Evolutionary conservation across 2,797 vertebrate genomes (phyloP), one percentile per base, ranked within the genome.

Genomic region (Labeo calbasu): DNA sequence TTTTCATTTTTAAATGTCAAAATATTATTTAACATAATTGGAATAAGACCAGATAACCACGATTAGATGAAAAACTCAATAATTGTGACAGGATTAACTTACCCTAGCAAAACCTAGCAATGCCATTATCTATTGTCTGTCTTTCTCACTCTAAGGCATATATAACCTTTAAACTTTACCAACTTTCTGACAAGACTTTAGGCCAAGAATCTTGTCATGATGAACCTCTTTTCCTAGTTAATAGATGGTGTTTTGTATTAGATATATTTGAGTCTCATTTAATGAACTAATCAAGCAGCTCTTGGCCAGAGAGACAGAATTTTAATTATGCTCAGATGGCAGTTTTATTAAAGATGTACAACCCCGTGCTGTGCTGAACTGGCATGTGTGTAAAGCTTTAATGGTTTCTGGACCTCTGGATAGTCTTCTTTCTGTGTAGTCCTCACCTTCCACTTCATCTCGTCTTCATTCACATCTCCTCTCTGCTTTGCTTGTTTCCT

Each of bases 241-340:
- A 59, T 77, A 59, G 36, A 43, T 43, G 43, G 53, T 40, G 32
- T 40, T 55, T 77, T 25, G 59, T 55, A 77, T 43, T 76, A 76
- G 21, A 59, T 76, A 15, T 43, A 40, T 76, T 57, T n/a, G 2
- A 46, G 14, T 59, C 73, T 57, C 21, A 9, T 76, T 76, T 43
- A 77, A 77, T 77, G 36, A 77, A 43, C 73, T 59, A 43, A 59
- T 77, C 75, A 59, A 77, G 75, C n/a, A 40, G 14, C 14, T 43
- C 32, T 59, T 59, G 21, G 57, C 9, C 23, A 63, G n/a, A 28
- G n/a, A 63, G 53, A 36, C 19, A 50, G 59, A 79, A 65, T 79
- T 66, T 51, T 53, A 79, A 68, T 68, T 79, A 66, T 43, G 48
- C 6, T 55, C 77, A 43, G 15, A 21, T 28, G 9, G 57, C 36